A percentile compares a stretch with the other conserved stretches of the same genome.
These are phyloP conservation scores for Chaunax sp. DNA, from an alignment of 2,797 vertebrate genomes.

Conservation along the genomic window DNA sequence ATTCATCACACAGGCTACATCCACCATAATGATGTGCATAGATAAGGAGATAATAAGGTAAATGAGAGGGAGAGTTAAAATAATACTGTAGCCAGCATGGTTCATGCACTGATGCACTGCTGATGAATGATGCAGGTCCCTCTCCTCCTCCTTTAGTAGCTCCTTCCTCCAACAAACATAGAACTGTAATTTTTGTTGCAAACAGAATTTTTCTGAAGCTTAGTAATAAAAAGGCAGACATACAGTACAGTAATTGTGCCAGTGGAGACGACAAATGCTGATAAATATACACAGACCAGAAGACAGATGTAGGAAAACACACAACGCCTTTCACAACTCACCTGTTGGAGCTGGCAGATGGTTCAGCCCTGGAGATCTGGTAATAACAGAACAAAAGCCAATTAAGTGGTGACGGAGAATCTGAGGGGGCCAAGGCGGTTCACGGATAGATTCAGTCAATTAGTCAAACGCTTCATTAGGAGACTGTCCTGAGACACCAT, in stretches of 20 bases:
- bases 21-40: conserved; percentile 73
- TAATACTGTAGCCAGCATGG: conserved; percentile 67
- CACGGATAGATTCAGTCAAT: conserved; percentile 75
- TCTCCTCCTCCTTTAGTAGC: conserved; percentile 52
- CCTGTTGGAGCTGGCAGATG: conserved; percentile 79
- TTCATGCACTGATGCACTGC: conserved; percentile 73
- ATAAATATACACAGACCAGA: conserved; percentile 40
- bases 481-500: conserved; percentile 62
- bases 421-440: conserved; percentile 65
- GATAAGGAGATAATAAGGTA: conserved; percentile 80
- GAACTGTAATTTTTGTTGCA: neutral
- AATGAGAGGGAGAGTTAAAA: conserved; percentile 80
- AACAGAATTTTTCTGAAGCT: conserved; percentile 1
- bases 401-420: conserved; percentile 72
- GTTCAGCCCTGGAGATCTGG: conserved; percentile 72
- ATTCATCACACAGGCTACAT: conserved; percentile 76
- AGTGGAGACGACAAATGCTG: conserved; percentile 15
- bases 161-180: conserved; percentile 22
- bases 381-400: conserved; percentile 77
- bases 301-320: conserved; percentile 64
- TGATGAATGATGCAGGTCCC: conserved; percentile 74
- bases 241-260: neutral
- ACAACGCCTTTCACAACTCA: conserved; percentile 51
- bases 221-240: conserved; percentile 4
- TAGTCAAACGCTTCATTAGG: conserved; percentile 70